Percentiles rank a stretch among this genome's conserved stretches.
These are phyloP conservation scores for Chaetoderma sp. DNA, from an alignment of 2,888 invertebrate genomes.

Conservation along the genomic window DNA sequence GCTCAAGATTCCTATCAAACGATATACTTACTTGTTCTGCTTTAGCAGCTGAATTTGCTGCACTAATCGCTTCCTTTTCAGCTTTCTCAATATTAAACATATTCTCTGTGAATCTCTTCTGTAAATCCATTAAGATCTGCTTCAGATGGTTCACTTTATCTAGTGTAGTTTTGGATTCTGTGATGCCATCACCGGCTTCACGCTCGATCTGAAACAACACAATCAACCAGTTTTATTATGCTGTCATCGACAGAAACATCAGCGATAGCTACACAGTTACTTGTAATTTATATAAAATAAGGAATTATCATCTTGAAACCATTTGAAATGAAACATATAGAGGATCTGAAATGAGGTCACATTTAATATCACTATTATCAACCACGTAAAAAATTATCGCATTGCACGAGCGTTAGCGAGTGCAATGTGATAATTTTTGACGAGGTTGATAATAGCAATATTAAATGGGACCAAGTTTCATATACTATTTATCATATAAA, in stretches of 20 bases:
- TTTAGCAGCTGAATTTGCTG: slow-evolving; percentile 76
- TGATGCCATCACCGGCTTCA: slow-evolving; percentile 84
- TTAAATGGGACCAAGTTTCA: too few relatives aligned
- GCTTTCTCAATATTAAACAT: slow-evolving; percentile 84
- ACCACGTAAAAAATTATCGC: too few relatives aligned
- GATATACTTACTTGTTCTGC: slow-evolving; percentile 51
- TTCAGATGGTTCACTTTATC: slow-evolving; percentile 81
- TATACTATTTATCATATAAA: too few relatives aligned
- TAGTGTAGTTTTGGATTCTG: slow-evolving; percentile 83
- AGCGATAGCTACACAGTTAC: too few relatives aligned
- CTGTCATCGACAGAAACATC: background rate
- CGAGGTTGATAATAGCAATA: too few relatives aligned
- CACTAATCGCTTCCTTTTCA: slow-evolving; percentile 77
- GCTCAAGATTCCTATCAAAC: background rate
- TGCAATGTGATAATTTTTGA: too few relatives aligned
- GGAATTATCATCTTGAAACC: too few relatives aligned
- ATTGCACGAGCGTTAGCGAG: too few relatives aligned
- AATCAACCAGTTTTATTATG: background rate
- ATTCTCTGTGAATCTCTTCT: slow-evolving; percentile 85
- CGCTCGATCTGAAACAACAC: slow-evolving; percentile 80
- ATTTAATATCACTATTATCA: too few relatives aligned
- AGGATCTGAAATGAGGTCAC: too few relatives aligned
- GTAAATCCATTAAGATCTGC: slow-evolving; percentile 80
- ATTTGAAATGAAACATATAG: too few relatives aligned
- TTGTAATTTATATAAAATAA: too few relatives aligned